phyloP scores from a whole-genome alignment of 1,140 invertebrate species.

The Drosophila nasuta region DNA sequence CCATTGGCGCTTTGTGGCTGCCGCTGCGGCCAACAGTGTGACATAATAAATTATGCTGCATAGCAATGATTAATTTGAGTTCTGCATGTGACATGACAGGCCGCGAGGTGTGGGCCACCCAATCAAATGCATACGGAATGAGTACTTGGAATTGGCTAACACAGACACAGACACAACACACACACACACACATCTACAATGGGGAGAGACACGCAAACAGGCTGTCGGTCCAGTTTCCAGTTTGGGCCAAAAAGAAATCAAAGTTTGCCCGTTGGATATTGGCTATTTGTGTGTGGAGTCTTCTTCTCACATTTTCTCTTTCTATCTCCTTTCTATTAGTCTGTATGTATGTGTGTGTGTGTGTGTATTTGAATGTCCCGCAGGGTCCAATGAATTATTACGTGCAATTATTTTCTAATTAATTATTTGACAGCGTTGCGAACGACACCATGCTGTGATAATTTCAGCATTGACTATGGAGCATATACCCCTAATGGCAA shows the following conservation, averaged over 20 bases:
- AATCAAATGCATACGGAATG: constrained; percentile 78
- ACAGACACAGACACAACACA: background rate
- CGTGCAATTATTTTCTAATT: constrained; percentile 83
- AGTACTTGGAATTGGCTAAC: constrained; percentile 56
- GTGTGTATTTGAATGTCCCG: constrained; percentile 53
- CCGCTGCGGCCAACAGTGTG: constrained; percentile 64
- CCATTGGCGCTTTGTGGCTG: constrained; percentile 34
- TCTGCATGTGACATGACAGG: constrained; percentile 71
- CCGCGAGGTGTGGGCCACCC: constrained; percentile 35
- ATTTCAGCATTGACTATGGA: constrained; percentile 66
- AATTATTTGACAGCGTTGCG: constrained; percentile 77
- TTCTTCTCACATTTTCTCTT: constrained; percentile 8
- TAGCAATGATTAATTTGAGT: constrained; percentile 77
- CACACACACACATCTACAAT: background rate
- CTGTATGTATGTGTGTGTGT: background rate
- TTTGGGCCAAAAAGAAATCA: constrained; percentile 55
- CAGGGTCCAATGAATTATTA: constrained; percentile 74
- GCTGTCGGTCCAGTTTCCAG: constrained; percentile 13
- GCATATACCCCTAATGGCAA: constrained; percentile 57
- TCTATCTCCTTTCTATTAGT: background rate
- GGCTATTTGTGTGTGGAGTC: constrained; percentile 38
- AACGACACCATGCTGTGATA: constrained; percentile 63
- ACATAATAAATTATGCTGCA: constrained; percentile 83
- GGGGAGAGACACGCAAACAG: background rate
- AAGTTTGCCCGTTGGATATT: constrained; percentile 44